These are phyloP conservation scores for Crotalus horridus DNA, from an alignment of 2,113 vertebrate genomes.

Conservation along the genomic window DNA sequence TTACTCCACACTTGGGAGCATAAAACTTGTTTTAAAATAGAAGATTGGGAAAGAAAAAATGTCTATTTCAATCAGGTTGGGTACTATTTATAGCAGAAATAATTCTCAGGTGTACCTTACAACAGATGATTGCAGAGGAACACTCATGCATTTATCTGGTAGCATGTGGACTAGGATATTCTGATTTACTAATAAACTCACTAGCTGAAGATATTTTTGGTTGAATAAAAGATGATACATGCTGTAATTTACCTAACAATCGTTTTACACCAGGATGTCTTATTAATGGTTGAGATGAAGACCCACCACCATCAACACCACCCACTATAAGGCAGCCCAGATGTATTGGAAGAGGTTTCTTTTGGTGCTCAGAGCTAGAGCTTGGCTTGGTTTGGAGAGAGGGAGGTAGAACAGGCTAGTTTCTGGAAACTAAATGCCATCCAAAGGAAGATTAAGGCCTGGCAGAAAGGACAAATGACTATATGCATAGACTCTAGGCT, in stretches of 20 bases:
- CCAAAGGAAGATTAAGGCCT: neutral
- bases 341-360: neutral
- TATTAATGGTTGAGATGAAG: neutral
- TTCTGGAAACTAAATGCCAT: neutral
- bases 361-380: neutral
- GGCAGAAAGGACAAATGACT: neutral
- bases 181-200: neutral
- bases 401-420: neutral
- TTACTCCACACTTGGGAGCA: neutral
- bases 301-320: too few relatives aligned
- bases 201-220: neutral
- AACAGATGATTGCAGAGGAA: neutral
- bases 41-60: neutral
- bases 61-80: neutral
- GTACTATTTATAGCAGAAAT: neutral
- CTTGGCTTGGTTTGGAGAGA: neutral
- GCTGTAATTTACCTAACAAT: neutral
- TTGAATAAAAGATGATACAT: neutral
- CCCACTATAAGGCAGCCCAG: too few relatives aligned
- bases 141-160: neutral
- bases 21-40: neutral
- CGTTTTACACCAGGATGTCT: neutral
- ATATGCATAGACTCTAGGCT: neutral
- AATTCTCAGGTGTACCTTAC: neutral
- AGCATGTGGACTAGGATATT: neutral